Base-by-base conservation (phyloP, 2,888 invertebrate species). In the Phengaris alcon region DNA sequence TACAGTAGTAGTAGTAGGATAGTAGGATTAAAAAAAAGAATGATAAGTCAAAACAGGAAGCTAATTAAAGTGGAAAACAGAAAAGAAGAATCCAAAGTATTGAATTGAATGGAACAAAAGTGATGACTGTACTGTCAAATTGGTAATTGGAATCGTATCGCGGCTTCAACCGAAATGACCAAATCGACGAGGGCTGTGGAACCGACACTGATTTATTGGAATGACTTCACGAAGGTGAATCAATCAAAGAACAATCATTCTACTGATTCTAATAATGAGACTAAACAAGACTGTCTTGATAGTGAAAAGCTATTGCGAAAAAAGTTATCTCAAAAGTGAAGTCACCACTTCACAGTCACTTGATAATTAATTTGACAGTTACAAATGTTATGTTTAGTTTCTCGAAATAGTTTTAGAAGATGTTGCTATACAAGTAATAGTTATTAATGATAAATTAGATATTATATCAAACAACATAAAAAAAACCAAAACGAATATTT, bases 201-300 rank as follows among this genome's bases (percentile, higher is more conserved):
- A 44, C 64, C 35, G 64, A 64, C 64, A 64, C 35, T 64, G 64
- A 64, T 64, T 64, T 64, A 64, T 64, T 44, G 64, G 35, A 9
- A 64, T 64, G 35, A 64, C 13, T 64, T 6, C 12, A 6, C 13
- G 12, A 12, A 64, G 35, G 64, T 64, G 13, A 12, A 64, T 44
- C 35, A 64, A 22, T 22, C 22, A 22, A 22, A 22, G 22, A 22
- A 22, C 13, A 12, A 64, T 44, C 35, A 64, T 44, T 64, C 64
- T 44, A 44, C 35, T 52, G 52, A 12, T 35, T 35, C 52, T 10
- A 10, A 0, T 64, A 64, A 64, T 35, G 64, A 44, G 6, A 64
- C 12, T 44, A 59, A 35, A 35, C n/a, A 57, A 15, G 5, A 64
- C 35, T 64, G 59, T 10, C 10, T 64, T 64, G 35, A 35, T 35